These are phyloP conservation scores for Drosophila leonis DNA, from an alignment of 2,888 invertebrate species.

Conservation along the genomic window DNA sequence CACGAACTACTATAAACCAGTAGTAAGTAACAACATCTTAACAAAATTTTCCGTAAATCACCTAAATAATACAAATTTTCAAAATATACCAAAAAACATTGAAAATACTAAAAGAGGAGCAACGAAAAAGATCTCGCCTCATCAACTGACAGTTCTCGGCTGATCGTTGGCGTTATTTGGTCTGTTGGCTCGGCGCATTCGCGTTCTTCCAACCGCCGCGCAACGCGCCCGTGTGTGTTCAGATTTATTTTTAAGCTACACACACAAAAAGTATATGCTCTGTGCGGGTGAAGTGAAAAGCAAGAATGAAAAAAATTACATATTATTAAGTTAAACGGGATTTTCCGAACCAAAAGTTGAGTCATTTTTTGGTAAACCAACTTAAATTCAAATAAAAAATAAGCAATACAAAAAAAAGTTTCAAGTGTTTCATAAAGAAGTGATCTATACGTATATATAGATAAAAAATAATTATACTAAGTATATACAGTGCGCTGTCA, in stretches of 20 bases:
- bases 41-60: conserved; percentile 9
- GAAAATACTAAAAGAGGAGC: conserved; percentile 3
- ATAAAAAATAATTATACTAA: conserved; percentile 31
- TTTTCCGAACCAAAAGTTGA: conserved; percentile 22
- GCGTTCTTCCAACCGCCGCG: conserved; percentile 43
- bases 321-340: conserved; percentile 5
- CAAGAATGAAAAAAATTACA: conserved; percentile 7
- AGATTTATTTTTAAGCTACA: conserved; percentile 75
- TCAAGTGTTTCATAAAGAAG: conserved; percentile 21
- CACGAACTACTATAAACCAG: background rate
- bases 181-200: conserved; percentile 47
- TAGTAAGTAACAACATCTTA: background rate
- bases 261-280: conserved; percentile 53
- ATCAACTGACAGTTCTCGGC: conserved; percentile 74
- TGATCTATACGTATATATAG: conserved; percentile 20
- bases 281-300: conserved; percentile 49
- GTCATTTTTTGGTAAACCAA: background rate
- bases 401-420: background rate
- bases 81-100: background rate
- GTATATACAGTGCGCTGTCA: conserved; percentile 40
- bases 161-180: conserved; percentile 73
- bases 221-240: conserved; percentile 72
- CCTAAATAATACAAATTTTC: conserved; percentile 31
- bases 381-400: background rate
- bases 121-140: conserved; percentile 25